Percentiles rank a stretch among this genome's conserved stretches.
Evolutionary conservation across 2,797 vertebrate species (phyloP).

Genomic region (Gadopsis marmoratus): DNA sequence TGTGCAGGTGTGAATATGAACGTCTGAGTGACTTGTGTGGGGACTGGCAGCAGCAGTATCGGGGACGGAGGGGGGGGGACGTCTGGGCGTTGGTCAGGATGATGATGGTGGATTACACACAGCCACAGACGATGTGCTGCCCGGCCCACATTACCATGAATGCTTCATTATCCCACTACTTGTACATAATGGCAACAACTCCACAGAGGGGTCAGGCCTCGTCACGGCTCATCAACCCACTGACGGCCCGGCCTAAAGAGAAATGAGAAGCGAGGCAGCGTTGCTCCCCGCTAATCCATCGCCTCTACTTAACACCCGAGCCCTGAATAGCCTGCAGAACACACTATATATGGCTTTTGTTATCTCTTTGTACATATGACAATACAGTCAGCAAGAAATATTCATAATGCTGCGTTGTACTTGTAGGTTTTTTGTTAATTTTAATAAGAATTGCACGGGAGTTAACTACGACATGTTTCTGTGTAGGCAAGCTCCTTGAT

Average conservation of each 20-base stretch:
- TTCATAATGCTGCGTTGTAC: constrained; percentile 10
- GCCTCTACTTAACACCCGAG: constrained; percentile 83
- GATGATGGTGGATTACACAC: constrained; percentile 77
- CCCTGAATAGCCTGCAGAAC: constrained; percentile 68
- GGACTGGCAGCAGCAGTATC: constrained; percentile 31
- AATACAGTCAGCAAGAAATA: constrained; percentile 32
- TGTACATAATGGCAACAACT: constrained; percentile 90
- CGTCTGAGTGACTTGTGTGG: constrained; percentile 41
- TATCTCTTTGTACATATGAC: constrained; percentile 60
- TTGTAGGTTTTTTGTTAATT: constrained; percentile 36
- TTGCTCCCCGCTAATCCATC: constrained; percentile 86
- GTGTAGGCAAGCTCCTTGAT: neutral
- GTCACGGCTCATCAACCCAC: constrained; percentile 88
- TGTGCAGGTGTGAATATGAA: constrained; percentile 18
- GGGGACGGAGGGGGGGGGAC: constrained; percentile 34
- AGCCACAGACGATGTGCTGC: constrained; percentile 79
- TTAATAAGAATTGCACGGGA: constrained; percentile 17
- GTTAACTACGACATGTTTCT: neutral
- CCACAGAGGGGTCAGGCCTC: constrained; percentile 87
- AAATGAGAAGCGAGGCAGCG: constrained; percentile 80
- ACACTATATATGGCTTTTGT: constrained; percentile 62
- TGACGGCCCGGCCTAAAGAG: constrained; percentile 85
- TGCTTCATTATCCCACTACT: constrained; percentile 89
- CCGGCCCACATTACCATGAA: constrained; percentile 86
- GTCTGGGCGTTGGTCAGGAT: constrained; percentile 64